Conservation (phyloP, 2,113 vertebrate genomes). For the Nannobrachium achirus region DNA sequence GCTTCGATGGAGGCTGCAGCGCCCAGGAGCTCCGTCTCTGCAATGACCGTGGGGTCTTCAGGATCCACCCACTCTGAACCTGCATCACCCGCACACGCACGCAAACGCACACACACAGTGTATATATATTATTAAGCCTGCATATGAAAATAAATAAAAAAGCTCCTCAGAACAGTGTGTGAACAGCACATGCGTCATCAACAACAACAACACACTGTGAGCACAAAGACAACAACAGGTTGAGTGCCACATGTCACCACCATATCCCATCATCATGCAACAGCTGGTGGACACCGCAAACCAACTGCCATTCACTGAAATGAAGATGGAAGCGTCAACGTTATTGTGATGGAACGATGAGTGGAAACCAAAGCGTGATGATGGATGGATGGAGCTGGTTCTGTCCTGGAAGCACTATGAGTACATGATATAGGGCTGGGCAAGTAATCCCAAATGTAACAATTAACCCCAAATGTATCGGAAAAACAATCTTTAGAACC, state of each 20-base stretch:
- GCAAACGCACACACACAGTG: not conserved
- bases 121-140: too few species aligned
- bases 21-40: conserved; percentile 94
- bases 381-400: conserved; percentile 32
- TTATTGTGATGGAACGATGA: conserved; percentile 25
- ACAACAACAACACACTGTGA: conserved; percentile 40
- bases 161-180: conserved; percentile 8
- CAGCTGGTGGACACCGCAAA: conserved; percentile 43
- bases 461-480: too few species aligned
- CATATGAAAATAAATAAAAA: not conserved
- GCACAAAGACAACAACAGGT: conserved; percentile 20
- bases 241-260: conserved; percentile 22
- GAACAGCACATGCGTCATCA: conserved; percentile 56
- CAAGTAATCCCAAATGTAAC: too few species aligned
- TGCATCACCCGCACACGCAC: conserved; percentile 29
- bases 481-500: too few species aligned
- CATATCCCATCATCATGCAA: conserved; percentile 58
- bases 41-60: conserved; percentile 96
- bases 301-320: conserved; percentile 50
- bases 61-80: conserved; percentile 99
- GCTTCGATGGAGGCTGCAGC: conserved; percentile 98
- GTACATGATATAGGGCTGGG: not conserved
- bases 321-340: conserved; percentile 43
- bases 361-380: conserved; percentile 19
- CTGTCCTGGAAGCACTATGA: too few species aligned